Evolutionary conservation across 64 coral and sea anemone genomes (phyloP), one percentile per base, ranked within the genome.

Genomic region (Porites australiensis): DNA sequence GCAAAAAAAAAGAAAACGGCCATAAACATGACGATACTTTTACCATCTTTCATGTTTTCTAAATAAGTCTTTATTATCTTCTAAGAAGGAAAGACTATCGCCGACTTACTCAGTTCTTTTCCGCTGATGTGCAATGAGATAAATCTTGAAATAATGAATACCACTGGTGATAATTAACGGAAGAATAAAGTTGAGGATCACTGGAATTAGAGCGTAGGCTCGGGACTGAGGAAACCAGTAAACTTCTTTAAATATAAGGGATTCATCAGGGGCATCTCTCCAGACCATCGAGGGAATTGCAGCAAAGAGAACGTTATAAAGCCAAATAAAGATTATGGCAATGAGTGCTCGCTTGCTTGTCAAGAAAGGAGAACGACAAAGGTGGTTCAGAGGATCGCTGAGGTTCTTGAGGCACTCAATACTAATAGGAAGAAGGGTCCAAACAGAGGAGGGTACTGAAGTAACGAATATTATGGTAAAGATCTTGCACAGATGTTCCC

Each of bases 11-110:
- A 65, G 3, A 86, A 92, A n/a, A 64, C 90, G 3, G 53, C 82
- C 2, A 92, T 58, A 55, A 92, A 86, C 90, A 92, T 76, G 21
- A 80, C 77, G n/a, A 84, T 92, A 8, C 81, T 92, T 46, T 92
- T 92, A 2, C 81, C 81, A 14, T 81, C 90, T 50, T 83, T 63
- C 6, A 92, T 49, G 82, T 92, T 86, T 49, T 75, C 50, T 48
- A 86, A 23, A 62, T 75, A 86, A 50, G 46, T 58, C 11, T 84
- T 84, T 92, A 0, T 58, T 60, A 15, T 20, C 19, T 43, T 85
- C 58, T 49, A 20, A 49, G 9, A 58, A 82, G 18, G 44, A 21
- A 0, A 46, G 81, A 37, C 64, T 54, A 3, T 37, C 18, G 8
- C 43, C 9, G 3, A 15, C 22, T 50, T 51, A 78, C 57, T 51